Evolutionary conservation across 2,888 invertebrate genomes (phyloP).

Genomic region (Eulithis testata): DNA sequence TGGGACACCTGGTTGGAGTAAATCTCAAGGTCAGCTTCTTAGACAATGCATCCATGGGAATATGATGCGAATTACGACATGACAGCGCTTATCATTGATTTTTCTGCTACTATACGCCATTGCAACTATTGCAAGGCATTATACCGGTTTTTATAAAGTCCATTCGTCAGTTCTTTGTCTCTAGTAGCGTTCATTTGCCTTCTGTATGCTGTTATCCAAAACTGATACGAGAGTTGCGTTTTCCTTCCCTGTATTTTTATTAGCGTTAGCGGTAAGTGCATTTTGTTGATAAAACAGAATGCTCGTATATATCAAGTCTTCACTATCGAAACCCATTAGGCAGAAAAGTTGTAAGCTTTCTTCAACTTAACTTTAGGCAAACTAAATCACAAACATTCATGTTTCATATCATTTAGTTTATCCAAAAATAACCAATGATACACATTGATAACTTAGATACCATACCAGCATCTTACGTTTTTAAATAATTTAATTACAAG

Average conservation of each 20-base stretch:
- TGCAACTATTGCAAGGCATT: too few relatives aligned
- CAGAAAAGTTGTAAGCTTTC: conserved; percentile 7
- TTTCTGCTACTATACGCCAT: too few relatives aligned
- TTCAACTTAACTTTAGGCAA: conserved; percentile 1
- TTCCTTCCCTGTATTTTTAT: conserved; percentile 23
- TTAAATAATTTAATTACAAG: too few relatives aligned
- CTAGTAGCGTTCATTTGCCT: neutral
- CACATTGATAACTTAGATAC: too few relatives aligned
- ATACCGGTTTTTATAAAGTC: neutral
- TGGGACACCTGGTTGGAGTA: neutral
- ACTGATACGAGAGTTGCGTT: conserved; percentile 5
- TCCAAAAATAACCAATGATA: too few relatives aligned
- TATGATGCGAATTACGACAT: too few relatives aligned
- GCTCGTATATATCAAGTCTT: conserved; percentile 21
- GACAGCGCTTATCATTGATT: too few relatives aligned
- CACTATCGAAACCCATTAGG: conserved; percentile 21
- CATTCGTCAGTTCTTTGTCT: neutral
- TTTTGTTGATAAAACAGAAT: conserved; percentile 25
- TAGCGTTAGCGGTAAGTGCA: conserved; percentile 28
- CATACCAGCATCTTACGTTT: too few relatives aligned
- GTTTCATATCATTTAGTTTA: neutral
- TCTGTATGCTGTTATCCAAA: conserved; percentile 8
- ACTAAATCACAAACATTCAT: neutral
- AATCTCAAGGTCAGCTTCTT: too few relatives aligned
- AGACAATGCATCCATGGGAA: too few relatives aligned